Base-by-base conservation (phyloP, 2,797 vertebrate species). In the Centropyge bicolor region DNA sequence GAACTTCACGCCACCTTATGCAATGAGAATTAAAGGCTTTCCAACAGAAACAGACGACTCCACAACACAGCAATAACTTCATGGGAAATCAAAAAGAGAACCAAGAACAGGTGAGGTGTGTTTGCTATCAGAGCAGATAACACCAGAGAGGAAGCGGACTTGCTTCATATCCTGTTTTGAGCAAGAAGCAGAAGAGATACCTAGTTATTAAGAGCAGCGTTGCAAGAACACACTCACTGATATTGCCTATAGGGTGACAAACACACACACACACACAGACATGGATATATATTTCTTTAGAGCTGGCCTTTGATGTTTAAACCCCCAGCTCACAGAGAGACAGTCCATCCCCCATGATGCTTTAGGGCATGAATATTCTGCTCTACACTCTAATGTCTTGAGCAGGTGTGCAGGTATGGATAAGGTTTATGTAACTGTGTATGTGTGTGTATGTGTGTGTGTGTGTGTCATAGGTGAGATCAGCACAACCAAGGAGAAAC, bases 81-180 rank as follows among this genome's bases (percentile, higher is more conserved):
- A 83, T 11, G 16, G 70, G 85, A 87, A 87, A 91, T 90, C 78
- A 81, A 78, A 91, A 82, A 75, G 36, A 80, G 82, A 90, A 89
- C 51, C 71, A 62, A 75, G 52, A 74, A 35, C 62, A 70, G n/a
- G 1, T 6, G 70, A 87, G 41, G n/a, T 54, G 73, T 40, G 19
- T 17, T 51, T 2, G 0, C 70, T 27, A 77, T 86, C 65, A 65
- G 49, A 71, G 27, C 24, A 64, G 88, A 92, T 86, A 80, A 74
- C 16, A 1, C 8, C 56, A 82, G 48, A 73, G 70, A 87, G 90
- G 88, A 92, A 85, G 86, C 82, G 35, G 49, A 40, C 54, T 75
- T 75, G 78, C 79, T 87, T 92, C 86, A 92, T 90, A 85, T 93
- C 90, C 90, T 92, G 88, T 92, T 92, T 86, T 79, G 56, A 88